These are phyloP conservation scores for Callipepla squamata DNA, from an alignment of 2,113 vertebrate genomes.

Conservation along the genomic window DNA sequence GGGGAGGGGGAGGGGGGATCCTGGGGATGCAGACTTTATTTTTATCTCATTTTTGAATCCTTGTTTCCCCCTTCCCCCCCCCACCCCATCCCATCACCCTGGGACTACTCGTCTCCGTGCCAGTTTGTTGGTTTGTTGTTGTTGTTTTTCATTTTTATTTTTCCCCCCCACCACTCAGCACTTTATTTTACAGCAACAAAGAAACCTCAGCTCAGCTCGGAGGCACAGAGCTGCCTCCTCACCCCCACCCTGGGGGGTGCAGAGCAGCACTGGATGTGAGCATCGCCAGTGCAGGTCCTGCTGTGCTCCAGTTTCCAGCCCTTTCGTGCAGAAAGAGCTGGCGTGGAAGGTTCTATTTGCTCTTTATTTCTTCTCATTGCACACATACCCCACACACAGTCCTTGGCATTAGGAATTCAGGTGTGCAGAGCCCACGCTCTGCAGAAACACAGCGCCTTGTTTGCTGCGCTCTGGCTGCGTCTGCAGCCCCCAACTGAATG, in stretches of 20 bases:
- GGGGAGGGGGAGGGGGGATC: neutral
- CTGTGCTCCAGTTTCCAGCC: neutral
- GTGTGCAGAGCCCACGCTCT: fast-evolving
- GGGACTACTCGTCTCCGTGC: conserved; percentile 45
- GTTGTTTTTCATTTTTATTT: neutral
- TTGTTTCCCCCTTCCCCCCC: neutral
- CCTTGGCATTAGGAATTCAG: neutral
- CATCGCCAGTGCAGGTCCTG: neutral
- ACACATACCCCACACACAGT: neutral
- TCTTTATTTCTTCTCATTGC: neutral
- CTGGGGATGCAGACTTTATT: neutral
- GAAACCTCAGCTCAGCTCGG: conserved; percentile 42
- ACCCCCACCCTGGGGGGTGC: fast-evolving
- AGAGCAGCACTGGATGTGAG: neutral
- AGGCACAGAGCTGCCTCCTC: neutral
- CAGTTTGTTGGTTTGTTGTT: neutral
- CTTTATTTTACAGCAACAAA: conserved; percentile 61
- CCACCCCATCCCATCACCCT: neutral
- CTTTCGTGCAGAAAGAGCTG: neutral
- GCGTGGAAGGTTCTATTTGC: neutral
- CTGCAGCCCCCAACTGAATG: neutral
- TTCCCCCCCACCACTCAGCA: neutral
- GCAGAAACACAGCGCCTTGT: neutral
- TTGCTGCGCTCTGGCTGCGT: neutral
- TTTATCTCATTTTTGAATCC: neutral